phyloP scores from a whole-genome alignment of 2,113 vertebrate genomes.

The Poeciliopsis prolifica region DNA sequence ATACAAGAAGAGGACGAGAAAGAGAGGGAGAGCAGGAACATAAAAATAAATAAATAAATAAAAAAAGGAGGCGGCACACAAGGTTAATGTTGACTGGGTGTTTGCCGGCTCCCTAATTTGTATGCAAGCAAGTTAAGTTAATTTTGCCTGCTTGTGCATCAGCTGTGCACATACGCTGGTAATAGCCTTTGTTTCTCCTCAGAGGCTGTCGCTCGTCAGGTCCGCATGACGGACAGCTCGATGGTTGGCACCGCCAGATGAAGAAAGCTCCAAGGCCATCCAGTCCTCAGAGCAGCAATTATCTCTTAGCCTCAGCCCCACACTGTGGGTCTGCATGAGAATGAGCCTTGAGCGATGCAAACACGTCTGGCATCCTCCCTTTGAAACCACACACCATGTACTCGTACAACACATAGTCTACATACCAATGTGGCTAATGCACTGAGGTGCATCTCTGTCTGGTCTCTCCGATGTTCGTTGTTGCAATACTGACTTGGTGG shows the following conservation, averaged over 20 bases:
- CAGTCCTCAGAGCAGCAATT: constrained; percentile 76
- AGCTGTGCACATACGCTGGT: constrained; percentile 63
- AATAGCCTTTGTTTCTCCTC: constrained; percentile 71
- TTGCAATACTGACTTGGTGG: constrained; percentile 33
- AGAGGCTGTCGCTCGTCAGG: constrained; percentile 57
- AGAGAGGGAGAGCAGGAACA: constrained; percentile 49
- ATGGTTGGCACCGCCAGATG: constrained; percentile 65
- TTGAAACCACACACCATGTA: constrained; percentile 54
- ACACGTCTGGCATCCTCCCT: constrained; percentile 59
- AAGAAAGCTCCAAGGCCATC: constrained; percentile 67
- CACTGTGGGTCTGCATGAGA: constrained; percentile 70
- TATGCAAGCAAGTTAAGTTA: constrained; percentile 57
- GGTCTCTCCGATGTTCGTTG: constrained; percentile 18
- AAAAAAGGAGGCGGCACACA: constrained; percentile 48
- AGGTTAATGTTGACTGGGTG: constrained; percentile 39
- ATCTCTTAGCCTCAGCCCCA: constrained; percentile 68
- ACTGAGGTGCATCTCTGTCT: background rate
- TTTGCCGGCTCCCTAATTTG: constrained; percentile 38
- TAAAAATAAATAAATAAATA: constrained; percentile 31
- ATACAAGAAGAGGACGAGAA: constrained; percentile 52
- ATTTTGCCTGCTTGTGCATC: constrained; percentile 57
- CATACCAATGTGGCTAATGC: constrained; percentile 1
- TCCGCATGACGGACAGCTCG: constrained; percentile 69
- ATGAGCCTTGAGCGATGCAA: constrained; percentile 68
- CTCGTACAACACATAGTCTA: constrained; percentile 25